These are phyloP conservation scores for Trichomalopsis sarcophagae DNA, from an alignment of 1,140 invertebrate species.

Conservation along the genomic window DNA sequence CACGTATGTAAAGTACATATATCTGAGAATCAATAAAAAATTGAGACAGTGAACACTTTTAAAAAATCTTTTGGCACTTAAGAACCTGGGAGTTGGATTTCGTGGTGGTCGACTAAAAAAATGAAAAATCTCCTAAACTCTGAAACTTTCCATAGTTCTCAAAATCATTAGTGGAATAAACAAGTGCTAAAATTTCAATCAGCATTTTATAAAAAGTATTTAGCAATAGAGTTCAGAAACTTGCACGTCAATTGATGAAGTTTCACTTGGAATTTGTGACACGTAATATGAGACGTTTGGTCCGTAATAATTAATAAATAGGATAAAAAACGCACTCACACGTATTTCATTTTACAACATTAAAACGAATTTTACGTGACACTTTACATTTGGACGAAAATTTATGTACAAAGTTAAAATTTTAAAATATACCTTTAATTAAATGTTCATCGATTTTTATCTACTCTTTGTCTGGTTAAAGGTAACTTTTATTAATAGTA, in stretches of 20 bases:
- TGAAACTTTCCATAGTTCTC: background rate
- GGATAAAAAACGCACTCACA: slow-evolving; percentile 47
- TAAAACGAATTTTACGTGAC: slow-evolving; percentile 37
- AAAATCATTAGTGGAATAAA: slow-evolving; percentile 20
- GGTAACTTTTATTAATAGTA: slow-evolving; percentile 26
- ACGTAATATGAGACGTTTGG: slow-evolving; percentile 37
- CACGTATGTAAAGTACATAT: slow-evolving; percentile 27
- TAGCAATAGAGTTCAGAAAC: slow-evolving; percentile 5
- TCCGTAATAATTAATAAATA: slow-evolving; percentile 40
- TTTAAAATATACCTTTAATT: slow-evolving; percentile 25
- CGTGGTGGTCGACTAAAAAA: slow-evolving; percentile 2
- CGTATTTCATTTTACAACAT: slow-evolving; percentile 40
- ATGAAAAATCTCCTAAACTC: slow-evolving; percentile 20
- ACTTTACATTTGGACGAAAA: slow-evolving; percentile 31
- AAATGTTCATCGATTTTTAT: slow-evolving; percentile 15
- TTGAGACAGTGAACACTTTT: slow-evolving; percentile 21
- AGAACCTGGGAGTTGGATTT: slow-evolving; percentile 30
- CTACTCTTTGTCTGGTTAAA: slow-evolving; percentile 27
- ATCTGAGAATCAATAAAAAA: slow-evolving; percentile 14
- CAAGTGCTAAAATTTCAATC: slow-evolving; percentile 6
- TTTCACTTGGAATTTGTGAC: slow-evolving; percentile 16
- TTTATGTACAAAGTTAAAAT: slow-evolving; percentile 34
- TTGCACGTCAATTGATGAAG: slow-evolving; percentile 11
- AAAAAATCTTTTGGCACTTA: slow-evolving; percentile 50
- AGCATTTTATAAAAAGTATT: slow-evolving; percentile 45